Evolutionary conservation across 35 echinoderm and acorn worm species (phyloP), one percentile per base, ranked within the genome.

Genomic region (Eucidaris tribuloides): DNA sequence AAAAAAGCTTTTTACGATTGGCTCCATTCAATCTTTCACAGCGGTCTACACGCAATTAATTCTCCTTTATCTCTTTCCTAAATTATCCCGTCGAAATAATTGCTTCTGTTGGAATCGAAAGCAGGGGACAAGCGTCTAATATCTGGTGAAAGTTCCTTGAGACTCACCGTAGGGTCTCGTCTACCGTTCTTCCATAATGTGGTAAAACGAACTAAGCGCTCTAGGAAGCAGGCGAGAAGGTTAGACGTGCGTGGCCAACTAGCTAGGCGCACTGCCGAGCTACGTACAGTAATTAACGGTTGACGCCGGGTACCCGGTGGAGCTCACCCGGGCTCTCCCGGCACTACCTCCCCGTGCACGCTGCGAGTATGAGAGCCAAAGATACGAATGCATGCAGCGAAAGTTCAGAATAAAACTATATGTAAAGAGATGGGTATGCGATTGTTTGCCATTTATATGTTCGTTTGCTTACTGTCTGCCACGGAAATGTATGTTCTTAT

Each of bases 1-100:
- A n/a, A n/a, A n/a, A n/a, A n/a, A n/a, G n/a, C n/a, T n/a, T n/a
- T n/a, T n/a, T n/a, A n/a, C n/a, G n/a, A n/a, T n/a, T n/a, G n/a
- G n/a, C n/a, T n/a, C n/a, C n/a, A n/a, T n/a, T n/a, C n/a, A n/a
- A n/a, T n/a, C 19, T 35, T 11, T 74, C 68, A 44, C 68, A 74
- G 68, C 68, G 36, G 68, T 74, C 68, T 74, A 74, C 35, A 74
- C 44, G 68, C 68, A 74, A 74, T 74, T 74, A 74, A 44, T n/a
- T 33, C 24, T 22, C 15, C 30, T 74, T 74, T 74, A 42, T 19
- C 44, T 40, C 44, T 40, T 41, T 2, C 35, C 37, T 40, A 74
- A 74, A 74, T 74, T 74, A 74, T 33, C 68, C 40, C 22, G 68
- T 74, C 19, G 29, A 2, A 0, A n/a, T 41, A 74, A 74, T 74